These are phyloP conservation scores for Pocillopora verrucosa DNA, from an alignment of 64 coral and sea anemone species.

Conservation along the genomic window DNA sequence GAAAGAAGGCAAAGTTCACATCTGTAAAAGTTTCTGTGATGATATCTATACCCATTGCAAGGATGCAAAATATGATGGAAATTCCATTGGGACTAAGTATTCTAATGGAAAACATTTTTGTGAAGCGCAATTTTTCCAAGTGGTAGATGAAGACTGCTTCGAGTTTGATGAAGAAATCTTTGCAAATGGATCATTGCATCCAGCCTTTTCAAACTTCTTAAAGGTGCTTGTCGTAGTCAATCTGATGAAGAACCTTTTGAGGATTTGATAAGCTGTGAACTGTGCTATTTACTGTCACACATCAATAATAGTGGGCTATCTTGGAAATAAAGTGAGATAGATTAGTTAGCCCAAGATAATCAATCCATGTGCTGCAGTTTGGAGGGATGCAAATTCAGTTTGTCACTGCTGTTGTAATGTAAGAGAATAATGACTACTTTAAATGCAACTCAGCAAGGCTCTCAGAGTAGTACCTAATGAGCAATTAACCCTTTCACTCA, in stretches of 20 bases:
- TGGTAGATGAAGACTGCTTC: conserved; percentile 68
- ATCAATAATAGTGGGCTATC: neutral
- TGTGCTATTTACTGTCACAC: neutral
- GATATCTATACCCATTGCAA: conserved; percentile 75
- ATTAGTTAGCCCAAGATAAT: neutral
- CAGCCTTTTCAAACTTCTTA: neutral
- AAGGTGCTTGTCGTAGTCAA: conserved; percentile 7
- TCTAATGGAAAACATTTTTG: conserved; percentile 67
- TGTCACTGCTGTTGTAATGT: too few species aligned
- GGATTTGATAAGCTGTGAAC: neutral
- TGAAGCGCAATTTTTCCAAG: conserved; percentile 74
- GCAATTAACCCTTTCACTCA: too few species aligned
- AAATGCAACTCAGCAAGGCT: too few species aligned
- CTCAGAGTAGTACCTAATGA: too few species aligned
- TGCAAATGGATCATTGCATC: conserved; percentile 29
- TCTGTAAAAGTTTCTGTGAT: conserved; percentile 81
- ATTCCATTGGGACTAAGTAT: conserved; percentile 60
- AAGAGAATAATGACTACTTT: too few species aligned
- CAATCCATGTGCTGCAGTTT: too few species aligned
- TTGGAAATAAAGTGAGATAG: neutral
- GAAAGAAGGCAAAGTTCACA: conserved; percentile 31
- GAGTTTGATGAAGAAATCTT: conserved; percentile 71
- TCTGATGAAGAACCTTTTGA: conserved; percentile 14
- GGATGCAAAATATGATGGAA: conserved; percentile 63
- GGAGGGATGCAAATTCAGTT: too few species aligned